A percentile compares a stretch with the other conserved stretches of the same genome.
These are phyloP conservation scores for Equus przewalskii DNA, from an alignment of 2,113 vertebrate species.

Conservation along the genomic window DNA sequence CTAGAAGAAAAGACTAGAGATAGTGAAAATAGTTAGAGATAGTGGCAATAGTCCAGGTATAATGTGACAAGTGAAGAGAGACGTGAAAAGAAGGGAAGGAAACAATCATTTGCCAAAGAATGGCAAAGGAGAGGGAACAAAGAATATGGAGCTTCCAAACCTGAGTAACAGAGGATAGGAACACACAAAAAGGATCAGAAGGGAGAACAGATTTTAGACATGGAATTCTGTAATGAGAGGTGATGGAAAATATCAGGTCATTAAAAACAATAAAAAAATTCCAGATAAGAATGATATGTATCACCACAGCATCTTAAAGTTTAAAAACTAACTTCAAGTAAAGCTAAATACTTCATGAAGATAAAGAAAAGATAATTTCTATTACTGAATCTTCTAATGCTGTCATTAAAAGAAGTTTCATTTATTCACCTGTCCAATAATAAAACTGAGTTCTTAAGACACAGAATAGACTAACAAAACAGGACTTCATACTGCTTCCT, in stretches of 20 bases:
- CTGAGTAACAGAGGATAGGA: background rate
- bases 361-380: constrained; percentile 2
- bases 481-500: constrained; percentile 13
- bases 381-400: background rate
- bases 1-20: background rate
- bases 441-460: constrained; percentile 27
- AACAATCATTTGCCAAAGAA: background rate
- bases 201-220: background rate
- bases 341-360: constrained; percentile 8
- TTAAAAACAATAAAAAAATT: constrained; percentile 14
- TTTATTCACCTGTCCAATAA: constrained; percentile 20
- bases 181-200: background rate
- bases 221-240: background rate
- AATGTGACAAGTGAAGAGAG: background rate
- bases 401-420: constrained; percentile 20
- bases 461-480: background rate
- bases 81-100: background rate
- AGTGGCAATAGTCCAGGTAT: background rate
- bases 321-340: constrained; percentile 19
- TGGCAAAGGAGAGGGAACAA: background rate
- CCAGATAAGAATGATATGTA: background rate
- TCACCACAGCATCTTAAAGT: background rate
- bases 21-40: background rate
- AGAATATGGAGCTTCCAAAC: background rate
- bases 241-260: background rate